Conservation (phyloP, 2,797 vertebrate species). For the Malurus leucopterus region DNA sequence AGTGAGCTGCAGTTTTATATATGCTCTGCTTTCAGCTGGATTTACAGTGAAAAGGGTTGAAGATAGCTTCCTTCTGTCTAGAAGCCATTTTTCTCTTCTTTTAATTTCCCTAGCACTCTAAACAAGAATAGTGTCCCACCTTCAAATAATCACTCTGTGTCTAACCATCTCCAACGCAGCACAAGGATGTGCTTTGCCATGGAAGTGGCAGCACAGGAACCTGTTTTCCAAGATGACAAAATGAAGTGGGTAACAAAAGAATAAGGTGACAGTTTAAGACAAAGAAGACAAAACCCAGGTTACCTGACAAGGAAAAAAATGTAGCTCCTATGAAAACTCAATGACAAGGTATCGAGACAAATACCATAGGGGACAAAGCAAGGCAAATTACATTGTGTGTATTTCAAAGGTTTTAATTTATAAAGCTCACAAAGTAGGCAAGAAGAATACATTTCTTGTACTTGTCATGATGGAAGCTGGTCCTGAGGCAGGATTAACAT, state of each 20-base stretch:
- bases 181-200: neutral
- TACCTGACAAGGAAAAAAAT: neutral
- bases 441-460: constrained; percentile 7
- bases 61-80: neutral
- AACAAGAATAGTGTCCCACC: neutral
- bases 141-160: neutral
- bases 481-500: constrained; percentile 27
- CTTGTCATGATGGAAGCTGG: neutral
- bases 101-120: neutral
- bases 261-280: neutral
- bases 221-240: neutral
- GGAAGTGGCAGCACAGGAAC: neutral
- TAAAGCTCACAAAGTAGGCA: neutral
- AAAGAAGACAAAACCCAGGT: neutral
- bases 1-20: neutral
- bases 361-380: neutral
- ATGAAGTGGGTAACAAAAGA: neutral
- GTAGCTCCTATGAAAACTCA: neutral
- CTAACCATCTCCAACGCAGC: neutral
- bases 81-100: neutral
- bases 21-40: neutral
- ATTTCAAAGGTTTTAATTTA: constrained; percentile 31
- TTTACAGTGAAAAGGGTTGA: neutral
- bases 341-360: neutral
- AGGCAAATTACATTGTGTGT: neutral